Percentiles rank a stretch among this genome's conserved stretches.
Evolutionary conservation across 2,113 vertebrate species (phyloP).

Genomic region (Aleadryas rufinucha): DNA sequence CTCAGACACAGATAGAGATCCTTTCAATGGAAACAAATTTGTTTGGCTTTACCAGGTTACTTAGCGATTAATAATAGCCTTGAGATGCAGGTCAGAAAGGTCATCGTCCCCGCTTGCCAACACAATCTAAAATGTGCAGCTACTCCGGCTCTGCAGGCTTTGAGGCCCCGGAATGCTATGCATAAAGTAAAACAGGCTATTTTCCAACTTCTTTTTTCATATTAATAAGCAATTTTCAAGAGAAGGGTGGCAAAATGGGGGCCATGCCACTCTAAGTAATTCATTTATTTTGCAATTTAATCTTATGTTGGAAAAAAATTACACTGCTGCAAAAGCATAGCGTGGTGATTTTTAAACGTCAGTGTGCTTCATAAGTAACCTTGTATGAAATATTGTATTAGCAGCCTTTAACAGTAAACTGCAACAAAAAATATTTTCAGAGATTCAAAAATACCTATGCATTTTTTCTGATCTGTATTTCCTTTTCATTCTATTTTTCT

Average conservation of each 20-base stretch:
- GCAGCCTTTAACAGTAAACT: conserved; percentile 52
- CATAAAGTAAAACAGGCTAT: conserved; percentile 74
- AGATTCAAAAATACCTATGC: conserved; percentile 1
- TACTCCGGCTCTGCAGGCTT: conserved; percentile 29
- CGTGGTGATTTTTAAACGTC: conserved; percentile 92
- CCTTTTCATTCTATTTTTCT: background rate
- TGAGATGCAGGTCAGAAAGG: conserved; percentile 85
- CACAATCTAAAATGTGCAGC: conserved; percentile 71
- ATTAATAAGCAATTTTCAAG: conserved; percentile 90
- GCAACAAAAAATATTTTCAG: conserved; percentile 49
- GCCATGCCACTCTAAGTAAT: conserved; percentile 87
- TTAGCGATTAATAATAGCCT: conserved; percentile 94
- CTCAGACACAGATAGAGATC: conserved; percentile 92
- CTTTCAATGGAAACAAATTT: conserved; percentile 97
- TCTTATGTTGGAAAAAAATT: conserved; percentile 85
- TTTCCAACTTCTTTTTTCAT: conserved; percentile 82
- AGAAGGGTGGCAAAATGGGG: conserved; percentile 81
- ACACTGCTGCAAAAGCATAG: conserved; percentile 75
- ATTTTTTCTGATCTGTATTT: background rate
- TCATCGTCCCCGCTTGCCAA: conserved; percentile 70
- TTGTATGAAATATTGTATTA: conserved; percentile 74
- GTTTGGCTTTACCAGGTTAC: conserved; percentile 96
- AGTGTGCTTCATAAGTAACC: conserved; percentile 76
- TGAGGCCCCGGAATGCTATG: conserved; percentile 59
- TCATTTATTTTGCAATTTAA: conserved; percentile 96